Percentiles rank a stretch among this genome's conserved stretches.
Evolutionary conservation across 2,113 vertebrate species (phyloP).

Genomic region (Phrynosoma blainvillii): DNA sequence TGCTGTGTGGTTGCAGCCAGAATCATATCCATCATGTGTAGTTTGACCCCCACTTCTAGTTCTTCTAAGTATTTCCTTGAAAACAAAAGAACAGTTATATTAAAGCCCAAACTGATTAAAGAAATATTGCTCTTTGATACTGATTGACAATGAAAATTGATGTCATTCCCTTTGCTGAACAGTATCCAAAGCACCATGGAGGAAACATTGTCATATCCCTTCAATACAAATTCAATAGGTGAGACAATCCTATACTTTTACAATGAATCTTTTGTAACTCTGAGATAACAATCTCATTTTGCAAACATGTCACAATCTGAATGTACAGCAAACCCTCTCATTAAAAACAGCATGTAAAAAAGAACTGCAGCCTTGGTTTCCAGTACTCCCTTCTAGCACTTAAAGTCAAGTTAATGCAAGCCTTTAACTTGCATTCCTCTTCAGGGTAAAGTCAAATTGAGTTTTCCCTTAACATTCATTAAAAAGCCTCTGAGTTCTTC

Average conservation of each 20-base stretch:
- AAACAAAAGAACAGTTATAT: conserved; percentile 43
- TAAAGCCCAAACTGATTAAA: conserved; percentile 51
- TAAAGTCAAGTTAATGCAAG: conserved; percentile 22
- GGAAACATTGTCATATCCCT: conserved; percentile 7
- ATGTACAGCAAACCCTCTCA: not conserved
- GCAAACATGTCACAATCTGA: conserved; percentile 26
- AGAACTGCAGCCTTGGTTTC: conserved; percentile 33
- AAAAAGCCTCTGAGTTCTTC: not conserved
- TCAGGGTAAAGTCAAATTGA: conserved; percentile 7
- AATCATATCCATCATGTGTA: not conserved
- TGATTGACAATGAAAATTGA: conserved; percentile 57
- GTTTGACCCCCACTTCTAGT: conserved; percentile 11
- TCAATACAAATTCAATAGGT: conserved; percentile 47
- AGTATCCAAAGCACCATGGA: conserved; percentile 44
- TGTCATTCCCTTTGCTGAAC: conserved; percentile 53
- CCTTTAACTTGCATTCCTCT: conserved; percentile 34
- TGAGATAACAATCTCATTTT: conserved; percentile 58
- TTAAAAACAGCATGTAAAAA: conserved; percentile 27
- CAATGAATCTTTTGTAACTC: conserved; percentile 50
- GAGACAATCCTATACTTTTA: conserved; percentile 55
- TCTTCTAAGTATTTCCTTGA: conserved; percentile 28
- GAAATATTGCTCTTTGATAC: conserved; percentile 56
- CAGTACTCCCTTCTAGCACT: conserved; percentile 22
- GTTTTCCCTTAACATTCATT: conserved; percentile 7
- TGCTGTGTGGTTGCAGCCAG: too few species aligned